A percentile compares a stretch with the other conserved stretches of the same genome.
Evolutionary conservation across 2,888 invertebrate genomes (phyloP).

Genomic region (Eretmocerus hayati): DNA sequence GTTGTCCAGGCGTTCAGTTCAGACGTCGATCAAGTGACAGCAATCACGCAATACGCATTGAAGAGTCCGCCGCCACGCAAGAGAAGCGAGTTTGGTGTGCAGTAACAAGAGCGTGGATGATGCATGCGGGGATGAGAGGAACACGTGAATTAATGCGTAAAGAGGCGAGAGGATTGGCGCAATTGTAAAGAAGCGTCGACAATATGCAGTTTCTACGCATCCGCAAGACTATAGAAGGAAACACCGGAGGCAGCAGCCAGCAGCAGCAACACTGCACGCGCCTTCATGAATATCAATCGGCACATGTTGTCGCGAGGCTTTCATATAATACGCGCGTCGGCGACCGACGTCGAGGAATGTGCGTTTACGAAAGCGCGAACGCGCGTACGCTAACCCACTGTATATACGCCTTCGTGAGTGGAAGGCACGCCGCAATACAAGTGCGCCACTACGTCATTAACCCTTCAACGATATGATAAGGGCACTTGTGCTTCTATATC

Average conservation of each 20-base stretch:
- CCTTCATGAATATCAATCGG: constrained; percentile 27
- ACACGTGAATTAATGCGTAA: not conserved
- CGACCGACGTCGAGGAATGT: constrained; percentile 28
- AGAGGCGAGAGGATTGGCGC: not conserved
- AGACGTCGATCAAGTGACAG: too few species aligned
- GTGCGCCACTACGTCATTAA: constrained; percentile 1
- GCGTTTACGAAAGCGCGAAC: constrained; percentile 23
- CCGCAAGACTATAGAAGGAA: constrained; percentile 30
- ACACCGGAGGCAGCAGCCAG: constrained; percentile 22
- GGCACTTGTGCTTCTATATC: too few species aligned
- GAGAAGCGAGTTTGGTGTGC: too few species aligned
- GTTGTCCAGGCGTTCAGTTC: too few species aligned
- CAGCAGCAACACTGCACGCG: constrained; percentile 17
- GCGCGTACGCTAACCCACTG: not conserved
- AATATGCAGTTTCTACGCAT: constrained; percentile 24
- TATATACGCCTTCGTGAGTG: not conserved
- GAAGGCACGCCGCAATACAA: not conserved
- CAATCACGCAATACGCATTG: too few species aligned
- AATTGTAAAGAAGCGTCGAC: not conserved
- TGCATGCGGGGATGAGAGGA: too few species aligned
- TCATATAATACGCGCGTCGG: constrained; percentile 20
- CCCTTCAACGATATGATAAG: not conserved
- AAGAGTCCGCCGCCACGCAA: too few species aligned
- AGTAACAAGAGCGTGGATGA: too few species aligned
- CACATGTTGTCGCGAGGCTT: not conserved